These are phyloP conservation scores for Motacilla alba DNA, from an alignment of 2,113 vertebrate genomes.

Conservation along the genomic window DNA sequence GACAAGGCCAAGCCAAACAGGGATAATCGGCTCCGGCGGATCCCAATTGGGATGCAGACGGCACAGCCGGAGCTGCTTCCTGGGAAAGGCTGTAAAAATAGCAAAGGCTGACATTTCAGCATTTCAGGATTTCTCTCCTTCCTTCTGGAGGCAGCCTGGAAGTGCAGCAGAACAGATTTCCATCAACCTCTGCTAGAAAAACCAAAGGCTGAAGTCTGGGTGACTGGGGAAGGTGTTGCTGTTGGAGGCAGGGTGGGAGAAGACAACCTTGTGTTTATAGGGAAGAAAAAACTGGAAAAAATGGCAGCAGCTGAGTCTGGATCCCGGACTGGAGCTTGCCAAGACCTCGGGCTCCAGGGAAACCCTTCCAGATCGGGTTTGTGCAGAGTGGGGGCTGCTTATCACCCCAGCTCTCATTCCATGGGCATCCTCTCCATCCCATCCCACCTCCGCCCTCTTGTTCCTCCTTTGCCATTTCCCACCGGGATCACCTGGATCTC, in stretches of 20 bases:
- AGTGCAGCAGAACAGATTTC: neutral
- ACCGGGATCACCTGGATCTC: fast-evolving
- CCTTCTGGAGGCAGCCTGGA: neutral
- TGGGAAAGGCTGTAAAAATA: neutral
- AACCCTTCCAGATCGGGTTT: neutral
- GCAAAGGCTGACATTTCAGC: slow-evolving; percentile 1
- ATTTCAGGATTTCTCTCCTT: neutral
- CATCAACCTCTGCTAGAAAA: neutral
- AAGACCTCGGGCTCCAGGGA: fast-evolving
- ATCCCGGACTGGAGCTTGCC: neutral
- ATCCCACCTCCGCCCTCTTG: neutral
- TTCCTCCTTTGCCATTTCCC: neutral
- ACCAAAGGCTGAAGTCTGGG: neutral
- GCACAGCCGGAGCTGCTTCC: neutral
- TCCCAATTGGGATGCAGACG: fast-evolving
- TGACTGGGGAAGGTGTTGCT: neutral
- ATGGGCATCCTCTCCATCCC: neutral
- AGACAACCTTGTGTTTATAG: neutral
- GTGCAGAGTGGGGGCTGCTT: fast-evolving
- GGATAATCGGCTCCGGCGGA: fast-evolving
- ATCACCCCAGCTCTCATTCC: neutral
- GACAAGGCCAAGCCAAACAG: neutral
- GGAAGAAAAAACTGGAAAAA: neutral
- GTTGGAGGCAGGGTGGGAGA: neutral
- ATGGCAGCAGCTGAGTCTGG: neutral